Percentiles rank a stretch among this genome's conserved stretches.
Conservation (phyloP, 2,888 invertebrate genomes). For the Anthophora plumipes region DNA sequence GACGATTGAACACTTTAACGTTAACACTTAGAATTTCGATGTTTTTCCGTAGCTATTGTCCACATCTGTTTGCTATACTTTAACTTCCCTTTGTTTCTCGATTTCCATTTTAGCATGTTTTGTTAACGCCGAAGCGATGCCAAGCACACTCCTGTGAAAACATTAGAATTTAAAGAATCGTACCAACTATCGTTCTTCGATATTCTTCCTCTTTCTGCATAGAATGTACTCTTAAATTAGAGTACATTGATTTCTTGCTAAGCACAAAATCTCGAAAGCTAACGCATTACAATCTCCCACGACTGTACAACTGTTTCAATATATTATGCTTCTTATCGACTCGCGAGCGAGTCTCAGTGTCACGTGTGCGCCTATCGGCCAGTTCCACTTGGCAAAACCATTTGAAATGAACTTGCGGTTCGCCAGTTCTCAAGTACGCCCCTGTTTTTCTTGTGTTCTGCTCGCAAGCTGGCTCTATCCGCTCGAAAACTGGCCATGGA, state of each 20-base stretch:
- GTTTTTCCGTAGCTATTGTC: too few species aligned
- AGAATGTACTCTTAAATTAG: background rate
- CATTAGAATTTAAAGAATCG: too few species aligned
- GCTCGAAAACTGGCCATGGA: slow-evolving; percentile 59
- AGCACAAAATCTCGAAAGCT: background rate
- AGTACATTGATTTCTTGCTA: slow-evolving; percentile 7
- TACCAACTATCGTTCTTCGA: too few species aligned
- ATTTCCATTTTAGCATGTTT: too few species aligned
- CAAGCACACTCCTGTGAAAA: too few species aligned
- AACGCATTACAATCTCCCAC: slow-evolving; percentile 15
- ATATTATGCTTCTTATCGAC: slow-evolving; percentile 32
- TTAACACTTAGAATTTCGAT: too few species aligned
- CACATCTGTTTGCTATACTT: too few species aligned
- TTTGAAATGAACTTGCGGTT: slow-evolving; percentile 33
- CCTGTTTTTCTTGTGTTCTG: slow-evolving; percentile 51
- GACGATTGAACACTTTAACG: too few species aligned
- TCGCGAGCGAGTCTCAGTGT: slow-evolving; percentile 9
- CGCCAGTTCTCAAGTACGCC: slow-evolving; percentile 35
- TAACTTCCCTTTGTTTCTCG: too few species aligned
- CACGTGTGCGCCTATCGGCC: slow-evolving; percentile 34
- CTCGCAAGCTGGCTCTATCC: slow-evolving; percentile 46
- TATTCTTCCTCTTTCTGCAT: background rate
- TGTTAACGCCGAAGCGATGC: too few species aligned
- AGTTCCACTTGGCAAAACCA: slow-evolving; percentile 39
- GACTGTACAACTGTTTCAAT: slow-evolving; percentile 23